Base-by-base conservation (phyloP, 1,140 invertebrate genomes). In the Venustaconcha ellipsiformis region DNA sequence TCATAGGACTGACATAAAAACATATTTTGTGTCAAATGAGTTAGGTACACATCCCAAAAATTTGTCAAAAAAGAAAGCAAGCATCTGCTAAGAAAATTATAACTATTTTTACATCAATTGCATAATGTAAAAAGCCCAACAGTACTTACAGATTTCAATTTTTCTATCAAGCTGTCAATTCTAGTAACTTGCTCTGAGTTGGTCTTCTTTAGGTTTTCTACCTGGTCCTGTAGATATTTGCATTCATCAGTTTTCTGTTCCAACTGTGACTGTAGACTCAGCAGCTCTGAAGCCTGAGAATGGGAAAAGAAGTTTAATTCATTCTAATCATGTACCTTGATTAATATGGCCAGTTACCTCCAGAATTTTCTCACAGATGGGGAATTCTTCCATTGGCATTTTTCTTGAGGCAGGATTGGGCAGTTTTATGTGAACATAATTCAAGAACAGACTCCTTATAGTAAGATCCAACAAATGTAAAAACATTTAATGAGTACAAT, bases 181-280 rank as follows among this genome's bases (percentile, higher is more conserved):
- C 94, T 94, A 62, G 88, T 89, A 76, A 92, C 93, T 67, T 96
- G 89, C 37, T 93, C 93, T 18, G 93, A 92, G 84, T 94, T 93
- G 90, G 48, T 92, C 91, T 75, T 93, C 92, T 86, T 94, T 92
- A 64, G 92, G 89, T 74, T 93, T 92, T 86, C 86, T 55, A 89
- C 63, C 20, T 78, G 82, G n/a, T 83, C 67, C 30, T 84, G 79
- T 2, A 87, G 68, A 58, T 85, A 79, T 62, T 72, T 81, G 15
- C 83, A 74, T 89, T 96, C 95, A 90, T 97, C 95, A 26, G 92
- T 92, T 87, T 94, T 95, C 80, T 95, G 93, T 30, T 94, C 91
- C 13, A 97, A 88, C 82, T 95, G 93, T 3, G 93, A 93, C 87
- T 97, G 94, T 14, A 96, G 91, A 74, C 94, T 91, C 37, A 97